Evolutionary conservation across 1,140 invertebrate genomes (phyloP), one percentile per base, ranked within the genome.

Genomic region (Drosophila punjabiensis): DNA sequence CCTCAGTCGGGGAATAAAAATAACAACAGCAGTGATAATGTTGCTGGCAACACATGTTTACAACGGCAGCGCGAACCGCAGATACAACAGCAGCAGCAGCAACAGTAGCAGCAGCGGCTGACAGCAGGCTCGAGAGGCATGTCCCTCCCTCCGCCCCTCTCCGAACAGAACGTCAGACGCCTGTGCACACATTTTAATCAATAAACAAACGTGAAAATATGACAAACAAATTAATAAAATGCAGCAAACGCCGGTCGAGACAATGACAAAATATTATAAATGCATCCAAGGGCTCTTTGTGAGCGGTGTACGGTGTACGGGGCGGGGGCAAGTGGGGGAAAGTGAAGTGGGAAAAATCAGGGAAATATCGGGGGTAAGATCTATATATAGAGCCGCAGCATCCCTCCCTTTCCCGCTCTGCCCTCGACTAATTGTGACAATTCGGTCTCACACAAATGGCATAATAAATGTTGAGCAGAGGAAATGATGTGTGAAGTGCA

Each of bases 221-320:
- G 86, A 90, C 87, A 91, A 90, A 87, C 80, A 87, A 90, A 91
- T 91, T 90, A 90, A 91, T 90, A 91, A 90, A 90, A 91, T 91
- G 73, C 87, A 78, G 68, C 76, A 75, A 74, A 73, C 50, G 50
- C 71, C 39, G 55, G 71, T 53, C 58, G 69, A 81, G 79, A 86
- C 79, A 86, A 81, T 84, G 85, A 85, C 86, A 79, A 89, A 88
- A 90, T 89, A 76, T 89, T 81, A 88, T 88, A 88, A 88, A 90
- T 88, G 85, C 81, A 82, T 60, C 58, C 45, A 37, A 56, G 61
- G 63, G 65, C 45, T 47, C 53, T 43, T 75, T 35, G 62, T 43
- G 41, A 69, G 68, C 61, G 78, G 43, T 30, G 53, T 47, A 50
- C 61, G 78, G 43, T 30, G 53, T 47, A 50, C 18, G 47, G 47